Evolutionary conservation across 2,888 invertebrate genomes (phyloP).

Genomic region (Dromius quadrimaculatus): DNA sequence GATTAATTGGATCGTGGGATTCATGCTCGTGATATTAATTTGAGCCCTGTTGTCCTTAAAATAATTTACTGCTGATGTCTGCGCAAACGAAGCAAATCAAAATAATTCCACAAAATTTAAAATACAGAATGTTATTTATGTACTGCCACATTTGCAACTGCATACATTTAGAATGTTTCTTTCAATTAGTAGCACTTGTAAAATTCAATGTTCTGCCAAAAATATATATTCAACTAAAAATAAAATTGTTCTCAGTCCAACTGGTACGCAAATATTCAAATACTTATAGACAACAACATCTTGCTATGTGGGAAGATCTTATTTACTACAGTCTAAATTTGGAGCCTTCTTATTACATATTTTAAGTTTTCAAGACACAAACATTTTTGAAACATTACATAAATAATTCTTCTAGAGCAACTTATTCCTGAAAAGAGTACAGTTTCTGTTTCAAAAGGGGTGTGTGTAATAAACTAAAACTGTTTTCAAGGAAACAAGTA

Average conservation of each 20-base stretch:
- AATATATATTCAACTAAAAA: constrained; percentile 40
- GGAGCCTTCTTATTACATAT: background rate
- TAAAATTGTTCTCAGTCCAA: constrained; percentile 38
- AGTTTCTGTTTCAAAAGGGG: no score
- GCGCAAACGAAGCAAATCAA: background rate
- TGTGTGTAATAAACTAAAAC: no score
- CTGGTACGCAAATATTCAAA: constrained; percentile 32
- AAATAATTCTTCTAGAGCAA: no score
- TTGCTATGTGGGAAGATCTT: constrained; percentile 24
- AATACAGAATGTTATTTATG: constrained; percentile 7
- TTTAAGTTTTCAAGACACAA: no score
- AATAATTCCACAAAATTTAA: background rate
- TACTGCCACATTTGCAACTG: constrained; percentile 13
- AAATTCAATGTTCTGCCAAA: constrained; percentile 44
- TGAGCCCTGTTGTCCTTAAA: no score
- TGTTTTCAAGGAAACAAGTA: no score
- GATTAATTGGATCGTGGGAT: no score
- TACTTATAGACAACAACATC: constrained; percentile 25
- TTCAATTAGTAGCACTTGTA: constrained; percentile 45
- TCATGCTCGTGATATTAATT: no score
- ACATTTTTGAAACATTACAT: no score
- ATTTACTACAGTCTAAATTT: constrained; percentile 29
- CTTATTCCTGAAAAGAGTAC: no score
- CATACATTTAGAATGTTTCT: constrained; percentile 34
- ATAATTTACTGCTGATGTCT: no score